Conservation (phyloP, 2,113 vertebrate genomes). For the Mastomys natalensis region DNA sequence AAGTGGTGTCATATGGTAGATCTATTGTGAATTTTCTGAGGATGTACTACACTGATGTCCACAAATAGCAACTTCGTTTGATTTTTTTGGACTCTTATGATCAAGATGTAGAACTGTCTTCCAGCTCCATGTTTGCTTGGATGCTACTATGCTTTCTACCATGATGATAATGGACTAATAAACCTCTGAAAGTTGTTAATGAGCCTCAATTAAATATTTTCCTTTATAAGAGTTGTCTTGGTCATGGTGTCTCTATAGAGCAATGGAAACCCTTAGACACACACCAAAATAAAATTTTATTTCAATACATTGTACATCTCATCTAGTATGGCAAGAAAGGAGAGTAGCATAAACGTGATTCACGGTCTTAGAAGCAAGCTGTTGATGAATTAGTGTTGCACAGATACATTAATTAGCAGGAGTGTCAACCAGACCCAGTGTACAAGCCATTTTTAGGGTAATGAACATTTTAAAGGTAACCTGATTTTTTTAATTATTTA, state of each 20-base stretch:
- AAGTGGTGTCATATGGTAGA: background rate
- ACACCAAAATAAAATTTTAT: constrained; percentile 37
- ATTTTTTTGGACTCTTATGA: background rate
- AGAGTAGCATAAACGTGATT: background rate
- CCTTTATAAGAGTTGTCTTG: background rate
- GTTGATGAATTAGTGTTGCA: background rate
- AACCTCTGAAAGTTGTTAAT: background rate
- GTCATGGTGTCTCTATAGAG: background rate
- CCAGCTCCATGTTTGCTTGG: background rate
- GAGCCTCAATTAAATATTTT: background rate
- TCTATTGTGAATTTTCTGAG: background rate
- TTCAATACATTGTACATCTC: constrained; percentile 46
- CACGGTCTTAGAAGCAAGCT: background rate
- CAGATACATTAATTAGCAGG: background rate
- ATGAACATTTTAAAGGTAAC: constrained; percentile 37
- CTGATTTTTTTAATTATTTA: background rate
- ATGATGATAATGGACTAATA: background rate
- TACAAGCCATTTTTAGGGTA: background rate
- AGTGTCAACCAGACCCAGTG: background rate
- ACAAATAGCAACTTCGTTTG: background rate
- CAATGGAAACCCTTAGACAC: background rate
- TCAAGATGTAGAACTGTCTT: background rate
- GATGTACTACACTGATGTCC: background rate
- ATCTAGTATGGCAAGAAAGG: constrained; percentile 6
- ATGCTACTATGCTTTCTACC: background rate